phyloP scores from a whole-genome alignment of 2,888 invertebrate species.

The Cryptophagus acutangulus region DNA sequence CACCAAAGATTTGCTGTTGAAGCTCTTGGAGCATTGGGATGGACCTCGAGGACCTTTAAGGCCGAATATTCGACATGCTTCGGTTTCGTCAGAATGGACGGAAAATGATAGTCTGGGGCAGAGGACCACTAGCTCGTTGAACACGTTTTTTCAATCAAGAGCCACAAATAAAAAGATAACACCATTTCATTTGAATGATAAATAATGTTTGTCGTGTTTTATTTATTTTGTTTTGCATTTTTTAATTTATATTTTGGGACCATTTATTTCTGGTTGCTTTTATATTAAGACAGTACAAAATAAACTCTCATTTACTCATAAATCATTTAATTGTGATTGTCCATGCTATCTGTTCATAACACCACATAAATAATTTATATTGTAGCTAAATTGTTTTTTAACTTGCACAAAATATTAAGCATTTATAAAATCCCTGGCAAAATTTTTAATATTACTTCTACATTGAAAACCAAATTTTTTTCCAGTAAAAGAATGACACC shows the following conservation, averaged over 20 bases:
- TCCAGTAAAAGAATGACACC: constrained; percentile 70
- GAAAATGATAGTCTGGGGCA: constrained; percentile 69
- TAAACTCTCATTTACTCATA: too few species aligned
- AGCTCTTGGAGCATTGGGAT: constrained; percentile 73
- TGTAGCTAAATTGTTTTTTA: not conserved
- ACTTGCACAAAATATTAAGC: constrained; percentile 5
- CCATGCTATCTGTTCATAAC: too few species aligned
- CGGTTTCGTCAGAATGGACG: constrained; percentile 72
- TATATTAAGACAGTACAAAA: too few species aligned
- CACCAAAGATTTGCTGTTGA: constrained; percentile 71
- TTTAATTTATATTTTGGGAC: too few species aligned
- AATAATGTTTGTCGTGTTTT: constrained; percentile 15
- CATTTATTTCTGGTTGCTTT: too few species aligned
- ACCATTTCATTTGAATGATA: constrained; percentile 38
- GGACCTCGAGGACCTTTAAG: constrained; percentile 52
- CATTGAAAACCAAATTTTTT: constrained; percentile 22
- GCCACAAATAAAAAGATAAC: constrained; percentile 43
- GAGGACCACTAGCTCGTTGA: constrained; percentile 73
- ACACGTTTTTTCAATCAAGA: constrained; percentile 67
- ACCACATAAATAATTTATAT: too few species aligned
- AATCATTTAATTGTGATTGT: too few species aligned
- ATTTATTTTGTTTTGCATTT: constrained; percentile 12
- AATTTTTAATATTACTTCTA: constrained; percentile 1
- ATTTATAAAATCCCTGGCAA: constrained; percentile 1
- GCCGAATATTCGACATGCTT: constrained; percentile 60